Evolutionary conservation across 2,113 vertebrate species (phyloP), one percentile per base, ranked within the genome.

Genomic region (Podarcis muralis): DNA sequence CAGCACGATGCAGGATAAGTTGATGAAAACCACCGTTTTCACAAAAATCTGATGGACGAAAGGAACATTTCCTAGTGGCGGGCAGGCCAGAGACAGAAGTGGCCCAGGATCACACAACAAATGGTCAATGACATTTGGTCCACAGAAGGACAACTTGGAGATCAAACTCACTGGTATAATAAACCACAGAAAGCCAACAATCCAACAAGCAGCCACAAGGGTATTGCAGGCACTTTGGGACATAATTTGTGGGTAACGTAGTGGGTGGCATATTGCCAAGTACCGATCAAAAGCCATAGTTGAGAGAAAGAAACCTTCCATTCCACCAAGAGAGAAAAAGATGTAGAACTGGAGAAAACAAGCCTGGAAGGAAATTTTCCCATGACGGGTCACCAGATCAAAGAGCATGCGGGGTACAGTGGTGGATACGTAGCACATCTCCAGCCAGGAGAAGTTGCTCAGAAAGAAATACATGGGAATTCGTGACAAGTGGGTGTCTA

Each of bases 81-180:
- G 89, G 86, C 92, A 95, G 57, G 94, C 92, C 37, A 95, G 88
- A 74, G 93, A 89, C 93, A 95, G 89, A 87, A 95, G 30, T 35
- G 94, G 90, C 2, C 80, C 80, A 25, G 80, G 80, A 65, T 81
- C 80, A 27, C 80, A 81, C 57, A 81, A 62, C 32, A 81, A 57
- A 65, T 81, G 80, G 13, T 81, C 80, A 65, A 81, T 81, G 20
- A 81, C 2, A 23, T 81, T 81, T 59, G 80, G 23, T 3, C 57
- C 57, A 65, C 80, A 81, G 80, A 65, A 81, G n/a, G 57, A 25
- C n/a, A 81, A 35, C 59, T 65, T 65, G 80, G 80, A 81, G n/a
- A 81, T 81, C n/a, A 81, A 81, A 23, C 22, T 81, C n/a, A 81
- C 80, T 37, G 80, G 59, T 30, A 65, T 23, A n/a, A 81, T 35